Base-by-base conservation (phyloP, 2,888 invertebrate genomes). In the Euplexia lucipara region DNA sequence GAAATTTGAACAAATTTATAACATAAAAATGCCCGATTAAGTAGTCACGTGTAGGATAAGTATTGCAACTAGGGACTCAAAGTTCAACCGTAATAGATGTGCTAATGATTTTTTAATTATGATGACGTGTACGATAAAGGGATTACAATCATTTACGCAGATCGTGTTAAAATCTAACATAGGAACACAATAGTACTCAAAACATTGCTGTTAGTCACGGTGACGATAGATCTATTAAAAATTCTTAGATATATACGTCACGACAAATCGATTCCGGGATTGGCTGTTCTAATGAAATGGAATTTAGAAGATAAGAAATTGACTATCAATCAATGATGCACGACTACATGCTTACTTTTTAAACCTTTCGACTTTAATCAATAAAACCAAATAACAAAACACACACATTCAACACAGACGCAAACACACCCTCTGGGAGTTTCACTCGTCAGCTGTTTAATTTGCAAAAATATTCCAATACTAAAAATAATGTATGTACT, bases 101-200 rank as follows among this genome's bases (percentile, higher is more conserved):
- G 20, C n/a, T 8, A 42, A 18, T 10, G 14, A 69, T 59, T 45
- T 37, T 8, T n/a, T 37, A 59, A 44, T 58, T 18, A n/a, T 5
- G 2, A 18, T 59, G 35, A 37, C 37, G 59, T 18, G 6, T 18
- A 10, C 1, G 60, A 59, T 59, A 45, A 59, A n/a, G 4, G 12
- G 5, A 64, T 69, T 37, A 37, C 3, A 35, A 44, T 18, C 2
- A 32, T 12, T 18, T 14, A 68, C 44, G 60, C 12, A 32, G n/a
- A n/a, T 45, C 8, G 12, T 9, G 7, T 3, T 18, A 35, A 8
- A 22, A 44, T 37, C 5, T n/a, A 18, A 32, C 32, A 32, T 18
- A n/a, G 10, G 16, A 14, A 48, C 41, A 30, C 9, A 26, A 0
- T 1, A 30, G n/a, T 22, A 1, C 1, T n/a, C 10, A 6, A 10